Evolutionary conservation across 2,797 vertebrate species (phyloP), one percentile per base, ranked within the genome.

Genomic region (Danio aesculapii): DNA sequence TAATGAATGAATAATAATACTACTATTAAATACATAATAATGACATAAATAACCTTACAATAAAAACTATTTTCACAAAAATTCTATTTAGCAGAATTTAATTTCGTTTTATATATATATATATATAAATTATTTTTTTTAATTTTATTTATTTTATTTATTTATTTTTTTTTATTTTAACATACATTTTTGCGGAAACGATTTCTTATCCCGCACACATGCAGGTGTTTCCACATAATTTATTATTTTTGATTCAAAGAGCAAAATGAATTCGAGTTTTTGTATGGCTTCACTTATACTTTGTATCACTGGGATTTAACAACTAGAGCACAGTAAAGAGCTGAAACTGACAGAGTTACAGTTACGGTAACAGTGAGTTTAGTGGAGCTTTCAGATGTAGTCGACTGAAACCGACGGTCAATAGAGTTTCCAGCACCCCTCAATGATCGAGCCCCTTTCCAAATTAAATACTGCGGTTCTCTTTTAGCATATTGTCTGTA

Each of bases 271-370:
- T 66, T 10, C 10, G 11, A n/a, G 83, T 83, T 87, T 85, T 84
- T 81, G 79, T 82, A 67, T 61, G 58, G 67, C 47, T 0, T 84
- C 53, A 66, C 10, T 64, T 2, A 49, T 0, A 55, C 21, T 49
- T 79, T 81, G 16, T 70, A 50, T 80, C 64, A 86, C 71, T 82
- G 81, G 80, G 83, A 6, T 46, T 0, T 14, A 0, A 17, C 46
- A 68, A 8, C 8, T 7, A 86, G 66, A 58, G 81, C 83, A 70
- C 83, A 85, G 53, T 84, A 87, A 2, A 86, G 50, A 59, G 83
- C 83, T 77, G 81, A 80, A 75, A 86, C 86, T 77, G 71, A 77
- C n/a, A 79, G 10, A 68, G 49, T 19, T 41, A 82, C 41, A n/a
- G 9, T n/a, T n/a, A n/a, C 10, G 0, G 2, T 67, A 74, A 86